Evolutionary conservation across 2,113 vertebrate genomes (phyloP).

Genomic region (Sinocyclocheilus rhinocerous): DNA sequence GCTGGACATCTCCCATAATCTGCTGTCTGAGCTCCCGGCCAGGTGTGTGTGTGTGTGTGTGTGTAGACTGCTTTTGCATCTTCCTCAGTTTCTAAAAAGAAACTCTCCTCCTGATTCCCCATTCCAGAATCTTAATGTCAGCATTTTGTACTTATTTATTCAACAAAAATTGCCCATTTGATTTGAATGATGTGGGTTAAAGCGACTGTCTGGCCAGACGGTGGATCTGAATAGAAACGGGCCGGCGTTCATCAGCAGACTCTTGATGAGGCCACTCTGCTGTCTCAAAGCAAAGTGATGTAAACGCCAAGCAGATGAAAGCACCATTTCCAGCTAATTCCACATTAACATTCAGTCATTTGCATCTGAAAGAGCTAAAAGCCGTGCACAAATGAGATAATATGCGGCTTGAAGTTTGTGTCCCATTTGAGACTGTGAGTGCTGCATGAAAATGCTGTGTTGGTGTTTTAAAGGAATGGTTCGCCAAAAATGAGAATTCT

Average conservation of each 20-base stretch:
- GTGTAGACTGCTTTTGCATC: not conserved
- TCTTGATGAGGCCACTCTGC: not conserved
- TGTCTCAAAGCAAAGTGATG: slow-evolving; percentile 20
- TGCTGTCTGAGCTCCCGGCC: slow-evolving; percentile 84
- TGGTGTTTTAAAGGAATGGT: slow-evolving; percentile 37
- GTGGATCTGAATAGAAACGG: slow-evolving; percentile 7
- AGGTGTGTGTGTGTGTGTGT: slow-evolving; percentile 73
- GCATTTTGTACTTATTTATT: slow-evolving; percentile 43
- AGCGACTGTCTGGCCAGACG: slow-evolving; percentile 18
- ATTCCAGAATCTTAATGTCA: not conserved
- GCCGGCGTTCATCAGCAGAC: slow-evolving; percentile 7
- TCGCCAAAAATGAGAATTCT: slow-evolving; percentile 36
- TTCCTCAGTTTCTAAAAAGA: not conserved
- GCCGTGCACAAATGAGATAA: slow-evolving; percentile 54
- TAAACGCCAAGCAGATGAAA: slow-evolving; percentile 5
- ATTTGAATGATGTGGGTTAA: slow-evolving; percentile 20
- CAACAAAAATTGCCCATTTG: slow-evolving; percentile 13
- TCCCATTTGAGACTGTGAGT: not conserved
- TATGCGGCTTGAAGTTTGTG: slow-evolving; percentile 37
- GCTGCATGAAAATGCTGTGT: slow-evolving; percentile 41
- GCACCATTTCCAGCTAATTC: slow-evolving; percentile 43
- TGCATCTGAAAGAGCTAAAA: slow-evolving; percentile 59
- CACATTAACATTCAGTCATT: slow-evolving; percentile 46
- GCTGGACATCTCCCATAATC: slow-evolving; percentile 88
- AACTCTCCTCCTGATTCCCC: not conserved